Base-by-base conservation (phyloP, 2,888 invertebrate species). In the Leptopterna dolabrata region DNA sequence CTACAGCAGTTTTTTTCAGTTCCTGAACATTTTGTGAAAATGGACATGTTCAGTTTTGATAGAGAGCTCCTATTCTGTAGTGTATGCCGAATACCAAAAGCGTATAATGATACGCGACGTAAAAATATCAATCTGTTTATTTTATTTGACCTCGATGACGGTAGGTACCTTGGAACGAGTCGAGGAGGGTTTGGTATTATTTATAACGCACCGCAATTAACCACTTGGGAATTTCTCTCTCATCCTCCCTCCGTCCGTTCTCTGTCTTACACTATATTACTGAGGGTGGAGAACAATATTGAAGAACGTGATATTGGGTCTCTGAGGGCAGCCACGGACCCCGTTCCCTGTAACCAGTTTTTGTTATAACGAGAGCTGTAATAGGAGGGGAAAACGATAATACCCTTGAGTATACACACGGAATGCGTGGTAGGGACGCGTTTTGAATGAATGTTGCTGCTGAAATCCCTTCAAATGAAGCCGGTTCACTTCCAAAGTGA, bases 231-330 rank as follows among this genome's bases (percentile, higher is more conserved):
- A 63, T 63, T 63, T 63, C 24, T 63, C 63, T 63, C 63, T 63
- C 63, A 6, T 36, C 36, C 63, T 4, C 63, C 24, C 63, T 24
- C 27, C 24, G 19, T 9, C 27, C 63, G 24, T 27, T 63, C 63
- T 63, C 63, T 11, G 24, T 63, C 63, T 63, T 27, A 24, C 24
- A 63, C 63, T 63, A 63, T 63, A 63, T 63, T 63, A 63, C 63
- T 24, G 63, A 63, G 63, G 63, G 63, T 19, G 24, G 63, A 63
- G 63, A 63, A 63, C 63, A 63, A 63, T 63, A 63, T 63, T 63
- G 63, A 63, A 63, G 63, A 63, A 63, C 63, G 63, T 24, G 63
- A 63, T 63, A 63, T 63, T 63, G 63, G 63, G 63, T 63, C 63
- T 63, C 63, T 63, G 63, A 24, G 63, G 63, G 63, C 19, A 63